These are phyloP conservation scores for Sylvilagus bachmani DNA, from an alignment of 2,113 vertebrate genomes.

Conservation along the genomic window DNA sequence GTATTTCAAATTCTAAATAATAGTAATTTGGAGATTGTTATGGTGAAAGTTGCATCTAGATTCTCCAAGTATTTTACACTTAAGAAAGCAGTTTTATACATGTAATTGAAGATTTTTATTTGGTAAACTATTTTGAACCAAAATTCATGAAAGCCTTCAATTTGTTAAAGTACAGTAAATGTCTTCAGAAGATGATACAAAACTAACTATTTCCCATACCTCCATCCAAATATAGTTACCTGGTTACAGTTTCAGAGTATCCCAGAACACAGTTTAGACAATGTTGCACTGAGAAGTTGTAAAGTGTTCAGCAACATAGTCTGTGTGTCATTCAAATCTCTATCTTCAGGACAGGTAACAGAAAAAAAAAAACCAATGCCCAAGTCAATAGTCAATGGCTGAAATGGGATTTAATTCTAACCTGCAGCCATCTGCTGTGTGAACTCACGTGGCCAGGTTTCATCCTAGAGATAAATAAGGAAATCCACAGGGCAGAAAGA, in stretches of 20 bases:
- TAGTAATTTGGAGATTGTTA: neutral
- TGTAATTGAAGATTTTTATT: neutral
- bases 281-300: neutral
- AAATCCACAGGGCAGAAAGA: neutral
- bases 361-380: neutral
- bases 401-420: constrained; percentile 1
- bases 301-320: neutral
- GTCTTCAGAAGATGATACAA: neutral
- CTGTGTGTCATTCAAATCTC: neutral
- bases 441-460: neutral
- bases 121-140: constrained; percentile 22
- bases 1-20: neutral
- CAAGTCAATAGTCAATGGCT: neutral
- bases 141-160: constrained; percentile 32
- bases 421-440: neutral
- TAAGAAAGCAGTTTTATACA: neutral
- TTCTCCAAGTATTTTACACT: neutral
- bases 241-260: neutral
- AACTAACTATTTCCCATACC: constrained; percentile 9
- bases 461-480: neutral
- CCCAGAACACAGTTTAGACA: neutral
- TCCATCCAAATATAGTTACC: neutral
- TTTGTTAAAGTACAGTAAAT: neutral
- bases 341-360: neutral
- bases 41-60: neutral